Percentiles rank a stretch among this genome's conserved stretches.
phyloP scores from a whole-genome alignment of 1,140 invertebrate genomes.

The Pseudomyrmex gracilis region DNA sequence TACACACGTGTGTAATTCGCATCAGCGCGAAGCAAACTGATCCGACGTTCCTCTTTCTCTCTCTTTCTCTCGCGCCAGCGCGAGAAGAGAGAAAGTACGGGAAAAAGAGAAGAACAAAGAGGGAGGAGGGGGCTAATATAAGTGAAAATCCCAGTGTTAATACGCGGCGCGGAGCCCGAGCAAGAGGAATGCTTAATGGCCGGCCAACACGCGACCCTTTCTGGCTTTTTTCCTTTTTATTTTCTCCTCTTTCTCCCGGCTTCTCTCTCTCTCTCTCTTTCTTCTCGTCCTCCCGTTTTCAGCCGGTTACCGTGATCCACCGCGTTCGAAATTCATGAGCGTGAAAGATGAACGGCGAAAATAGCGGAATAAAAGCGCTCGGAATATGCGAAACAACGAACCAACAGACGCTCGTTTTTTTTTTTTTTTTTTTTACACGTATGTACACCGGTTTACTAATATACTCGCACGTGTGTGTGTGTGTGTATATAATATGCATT shows the following conservation, averaged over 20 bases:
- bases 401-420: constrained; percentile 9
- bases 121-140: constrained; percentile 49
- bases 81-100: background rate
- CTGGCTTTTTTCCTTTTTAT: constrained; percentile 44
- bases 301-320: constrained; percentile 47
- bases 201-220: constrained; percentile 60
- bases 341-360: constrained; percentile 22
- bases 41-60: background rate
- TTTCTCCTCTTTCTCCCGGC: constrained; percentile 7
- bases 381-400: constrained; percentile 25
- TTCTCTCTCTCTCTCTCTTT: constrained; percentile 25
- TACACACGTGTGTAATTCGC: background rate
- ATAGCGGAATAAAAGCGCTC: constrained; percentile 46
- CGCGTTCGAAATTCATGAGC: constrained; percentile 52
- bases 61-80: no score
- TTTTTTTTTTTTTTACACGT: no score
- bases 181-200: constrained; percentile 57
- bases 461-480: background rate
- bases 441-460: background rate
- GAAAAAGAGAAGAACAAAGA: no score
- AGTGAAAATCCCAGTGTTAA: constrained; percentile 69
- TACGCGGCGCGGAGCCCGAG: constrained; percentile 46
- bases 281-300: constrained; percentile 33
- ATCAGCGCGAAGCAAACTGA: background rate
- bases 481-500: background rate